These are phyloP conservation scores for Lophotriccus pileatus DNA, from an alignment of 2,797 vertebrate species.

Conservation along the genomic window DNA sequence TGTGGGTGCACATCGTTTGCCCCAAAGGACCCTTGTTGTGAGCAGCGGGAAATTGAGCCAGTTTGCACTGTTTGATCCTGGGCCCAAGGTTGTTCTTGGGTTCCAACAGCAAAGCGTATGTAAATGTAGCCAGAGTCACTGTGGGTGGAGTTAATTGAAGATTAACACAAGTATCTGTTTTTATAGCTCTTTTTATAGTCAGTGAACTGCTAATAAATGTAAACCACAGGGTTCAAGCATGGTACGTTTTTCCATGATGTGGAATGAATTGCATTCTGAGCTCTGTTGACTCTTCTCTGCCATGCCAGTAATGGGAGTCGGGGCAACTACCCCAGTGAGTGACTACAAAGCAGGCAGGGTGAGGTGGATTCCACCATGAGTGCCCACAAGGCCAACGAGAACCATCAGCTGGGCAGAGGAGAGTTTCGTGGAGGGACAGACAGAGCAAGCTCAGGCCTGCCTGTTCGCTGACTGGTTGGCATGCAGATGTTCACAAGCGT, in stretches of 20 bases:
- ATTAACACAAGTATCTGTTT: neutral
- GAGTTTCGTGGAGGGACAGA: fast-evolving
- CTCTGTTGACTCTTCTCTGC: neutral
- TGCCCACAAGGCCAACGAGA: neutral
- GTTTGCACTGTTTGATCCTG: neutral
- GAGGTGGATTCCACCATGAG: neutral
- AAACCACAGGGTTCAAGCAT: neutral
- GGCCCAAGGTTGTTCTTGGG: neutral
- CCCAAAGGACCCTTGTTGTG: neutral
- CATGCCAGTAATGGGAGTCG: fast-evolving
- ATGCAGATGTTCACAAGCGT: fast-evolving
- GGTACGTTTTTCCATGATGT: neutral
- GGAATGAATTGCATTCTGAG: neutral
- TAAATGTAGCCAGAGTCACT: neutral
- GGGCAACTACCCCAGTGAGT: neutral
- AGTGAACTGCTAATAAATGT: neutral
- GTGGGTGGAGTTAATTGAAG: neutral
- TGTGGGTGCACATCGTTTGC: neutral
- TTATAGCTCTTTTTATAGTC: neutral
- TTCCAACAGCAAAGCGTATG: neutral
- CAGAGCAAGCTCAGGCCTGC: fast-evolving
- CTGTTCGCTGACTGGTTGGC: neutral
- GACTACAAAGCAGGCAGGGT: neutral
- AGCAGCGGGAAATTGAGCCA: neutral
- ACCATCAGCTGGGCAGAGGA: neutral